phyloP scores from a whole-genome alignment of 1,140 invertebrate genomes.

The Anthonomus grandis region DNA sequence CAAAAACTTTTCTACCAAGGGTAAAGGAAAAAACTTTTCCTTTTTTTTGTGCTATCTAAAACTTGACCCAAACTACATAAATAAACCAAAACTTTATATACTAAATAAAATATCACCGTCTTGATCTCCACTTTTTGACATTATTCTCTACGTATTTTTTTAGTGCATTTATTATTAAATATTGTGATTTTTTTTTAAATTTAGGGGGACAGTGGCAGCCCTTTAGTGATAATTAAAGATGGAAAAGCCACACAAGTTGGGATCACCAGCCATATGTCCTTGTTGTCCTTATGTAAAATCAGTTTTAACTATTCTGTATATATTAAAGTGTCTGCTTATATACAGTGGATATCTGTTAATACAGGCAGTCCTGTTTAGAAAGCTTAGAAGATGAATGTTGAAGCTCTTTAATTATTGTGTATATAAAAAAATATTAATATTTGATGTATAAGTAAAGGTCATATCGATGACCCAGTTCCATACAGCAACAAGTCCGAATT shows the following conservation, averaged over 20 bases:
- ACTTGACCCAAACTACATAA: not conserved
- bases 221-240: conserved; percentile 37
- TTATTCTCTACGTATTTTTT: not conserved
- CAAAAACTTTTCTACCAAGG: no score
- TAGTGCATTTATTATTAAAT: conserved; percentile 3
- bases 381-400: no score
- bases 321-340: conserved; percentile 43
- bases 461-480: no score
- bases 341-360: conserved; percentile 40
- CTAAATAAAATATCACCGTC: not conserved
- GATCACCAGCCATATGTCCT: conserved; percentile 42
- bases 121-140: not conserved
- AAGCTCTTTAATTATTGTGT: no score
- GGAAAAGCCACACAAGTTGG: conserved; percentile 40
- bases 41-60: not conserved
- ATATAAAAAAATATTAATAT: no score
- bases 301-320: conserved; percentile 45
- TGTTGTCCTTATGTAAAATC: conserved; percentile 42
- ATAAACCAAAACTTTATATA: not conserved
- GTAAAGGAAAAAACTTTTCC: not conserved
- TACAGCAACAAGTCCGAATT: no score
- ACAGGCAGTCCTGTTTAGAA: no score
- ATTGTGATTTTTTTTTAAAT: conserved; percentile 9
- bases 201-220: conserved; percentile 46
- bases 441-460: no score